Evolutionary conservation across 2,113 vertebrate genomes (phyloP).

Genomic region (Halcyon senegalensis): DNA sequence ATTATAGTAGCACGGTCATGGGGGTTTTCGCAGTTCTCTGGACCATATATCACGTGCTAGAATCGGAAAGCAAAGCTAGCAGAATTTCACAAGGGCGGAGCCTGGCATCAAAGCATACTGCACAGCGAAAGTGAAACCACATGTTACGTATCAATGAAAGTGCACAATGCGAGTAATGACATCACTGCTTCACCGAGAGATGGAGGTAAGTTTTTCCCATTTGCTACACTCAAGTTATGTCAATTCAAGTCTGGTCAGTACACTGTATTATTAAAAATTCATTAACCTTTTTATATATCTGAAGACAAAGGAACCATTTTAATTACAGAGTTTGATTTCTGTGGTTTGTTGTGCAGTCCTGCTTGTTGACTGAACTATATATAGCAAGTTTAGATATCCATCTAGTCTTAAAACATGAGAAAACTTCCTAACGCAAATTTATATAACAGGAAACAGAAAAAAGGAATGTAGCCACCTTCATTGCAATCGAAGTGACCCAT

Average conservation of each 20-base stretch:
- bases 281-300: neutral
- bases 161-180: neutral
- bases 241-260: neutral
- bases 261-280: neutral
- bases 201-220: neutral
- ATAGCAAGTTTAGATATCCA: neutral
- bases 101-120: neutral
- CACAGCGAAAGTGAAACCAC: neutral
- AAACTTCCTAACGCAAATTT: neutral
- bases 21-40: neutral
- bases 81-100: neutral
- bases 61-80: neutral
- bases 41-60: neutral
- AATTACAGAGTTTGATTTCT: neutral
- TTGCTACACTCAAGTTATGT: neutral
- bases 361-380: neutral
- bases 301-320: neutral
- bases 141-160: neutral
- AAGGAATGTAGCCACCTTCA: neutral
- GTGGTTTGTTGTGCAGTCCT: neutral
- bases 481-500: neutral
- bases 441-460: neutral
- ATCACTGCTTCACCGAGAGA: neutral
- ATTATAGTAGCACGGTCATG: neutral
- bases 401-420: neutral